Base-by-base conservation (phyloP, 2,113 vertebrate species). In the Heterocephalus glaber region DNA sequence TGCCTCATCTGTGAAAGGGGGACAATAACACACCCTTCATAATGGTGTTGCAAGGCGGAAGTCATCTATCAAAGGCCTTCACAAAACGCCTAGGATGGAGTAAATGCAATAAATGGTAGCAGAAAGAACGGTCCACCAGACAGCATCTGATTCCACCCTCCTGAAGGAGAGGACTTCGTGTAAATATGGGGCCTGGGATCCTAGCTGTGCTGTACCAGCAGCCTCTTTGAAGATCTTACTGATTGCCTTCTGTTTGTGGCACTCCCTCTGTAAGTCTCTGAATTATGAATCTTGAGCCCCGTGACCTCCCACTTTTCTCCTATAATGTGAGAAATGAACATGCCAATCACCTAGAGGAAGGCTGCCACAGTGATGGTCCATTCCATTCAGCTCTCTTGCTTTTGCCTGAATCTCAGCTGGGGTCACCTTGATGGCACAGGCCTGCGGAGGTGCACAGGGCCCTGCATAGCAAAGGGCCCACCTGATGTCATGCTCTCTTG, bases 261-360 rank as follows among this genome's bases (percentile, higher is more conserved):
- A 44, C 74, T 74, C 87, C 52, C 9, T 13, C 90, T 33, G 3
- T 4, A 65, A 61, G 88, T 66, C 10, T 52, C 84, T 85, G 35
- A 90, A 79, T 28, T 76, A 77, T n/a, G 76, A 63, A 20, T 86
- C 70, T 77, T 38, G 74, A 41, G 61, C 61, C 80, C 77, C 1
- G 0, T n/a, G 92, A 92, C 86, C 61, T 96, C 60, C 74, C 11
- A 22, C 80, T 92, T 93, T 60, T 88, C 82, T 85, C 68, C 22
- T 7, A 49, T 22, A 49, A 60, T 54, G 38, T 77, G 35, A 52
- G 88, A 90, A 83, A 84, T 35, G 52, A 44, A 77, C 30, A 1
- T 61, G 41, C 52, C 90, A 38, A 20, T 85, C 81, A 41, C 35
- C 13, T 0, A 3, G 20, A 30, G 41, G 77, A 30, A 80, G 90